These are phyloP conservation scores for Kryptopterus vitreolus DNA, from an alignment of 2,797 vertebrate genomes.

Conservation along the genomic window DNA sequence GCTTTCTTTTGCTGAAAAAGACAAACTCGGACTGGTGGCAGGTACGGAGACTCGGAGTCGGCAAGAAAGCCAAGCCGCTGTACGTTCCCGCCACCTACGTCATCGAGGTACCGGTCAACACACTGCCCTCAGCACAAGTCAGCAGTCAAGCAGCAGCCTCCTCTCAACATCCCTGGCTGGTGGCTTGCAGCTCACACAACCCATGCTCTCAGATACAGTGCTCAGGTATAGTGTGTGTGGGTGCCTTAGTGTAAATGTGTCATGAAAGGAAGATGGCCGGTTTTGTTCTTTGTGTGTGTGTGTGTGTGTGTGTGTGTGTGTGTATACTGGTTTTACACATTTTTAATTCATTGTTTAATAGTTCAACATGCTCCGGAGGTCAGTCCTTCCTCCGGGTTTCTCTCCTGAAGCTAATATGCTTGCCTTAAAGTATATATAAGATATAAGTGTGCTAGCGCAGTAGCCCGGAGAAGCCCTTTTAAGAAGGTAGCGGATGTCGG, in stretches of 20 bases:
- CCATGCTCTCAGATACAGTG: conserved; percentile 43
- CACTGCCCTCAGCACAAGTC: conserved; percentile 62
- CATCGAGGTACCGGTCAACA: conserved; percentile 75
- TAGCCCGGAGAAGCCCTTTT: too few relatives aligned
- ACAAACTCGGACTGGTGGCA: conserved; percentile 91
- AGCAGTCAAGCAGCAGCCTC: conserved; percentile 58
- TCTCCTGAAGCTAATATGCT: background rate
- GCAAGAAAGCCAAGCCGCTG: conserved; percentile 77
- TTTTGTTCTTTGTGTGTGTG: background rate
- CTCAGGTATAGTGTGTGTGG: conserved; percentile 47
- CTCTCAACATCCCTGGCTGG: conserved; percentile 58
- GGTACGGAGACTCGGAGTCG: conserved; percentile 77
- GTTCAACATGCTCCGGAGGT: background rate
- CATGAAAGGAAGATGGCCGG: background rate
- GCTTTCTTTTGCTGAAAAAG: conserved; percentile 84
- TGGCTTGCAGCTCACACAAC: conserved; percentile 44
- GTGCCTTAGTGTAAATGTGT: background rate
- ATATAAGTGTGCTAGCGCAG: too few relatives aligned
- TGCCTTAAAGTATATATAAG: too few relatives aligned
- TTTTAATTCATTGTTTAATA: too few relatives aligned
- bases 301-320: background rate
- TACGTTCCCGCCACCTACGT: conserved; percentile 88
- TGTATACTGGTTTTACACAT: background rate
- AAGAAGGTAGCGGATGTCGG: too few relatives aligned
- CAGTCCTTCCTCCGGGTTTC: background rate